Conservation (phyloP, 1,140 invertebrate species). For the Propsilocerus akamusi region DNA sequence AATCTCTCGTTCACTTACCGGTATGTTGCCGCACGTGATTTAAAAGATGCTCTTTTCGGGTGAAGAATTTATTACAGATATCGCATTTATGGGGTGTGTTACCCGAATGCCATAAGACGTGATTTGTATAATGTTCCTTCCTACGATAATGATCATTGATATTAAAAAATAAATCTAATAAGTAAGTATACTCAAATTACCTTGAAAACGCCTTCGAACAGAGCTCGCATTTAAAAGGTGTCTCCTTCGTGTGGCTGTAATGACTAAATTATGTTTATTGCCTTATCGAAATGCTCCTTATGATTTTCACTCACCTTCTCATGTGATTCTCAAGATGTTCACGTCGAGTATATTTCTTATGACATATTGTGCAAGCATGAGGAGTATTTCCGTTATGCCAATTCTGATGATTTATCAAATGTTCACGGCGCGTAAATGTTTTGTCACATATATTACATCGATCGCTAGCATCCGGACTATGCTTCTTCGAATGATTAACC, state of each 20-base stretch:
- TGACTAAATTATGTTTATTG: too few relatives aligned
- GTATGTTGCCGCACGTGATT: constrained; percentile 68
- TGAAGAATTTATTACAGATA: constrained; percentile 69
- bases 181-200: too few relatives aligned
- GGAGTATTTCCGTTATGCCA: constrained; percentile 62
- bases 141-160: too few relatives aligned
- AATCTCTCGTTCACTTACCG: constrained; percentile 35
- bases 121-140: constrained; percentile 71
- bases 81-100: constrained; percentile 73
- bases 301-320: too few relatives aligned
- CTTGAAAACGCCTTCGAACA: constrained; percentile 80
- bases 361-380: constrained; percentile 52
- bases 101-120: constrained; percentile 71
- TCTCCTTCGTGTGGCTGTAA: constrained; percentile 69
- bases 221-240: constrained; percentile 65
- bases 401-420: constrained; percentile 71
- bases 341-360: constrained; percentile 42
- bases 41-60: constrained; percentile 62
- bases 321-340: constrained; percentile 63
- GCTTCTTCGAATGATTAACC: constrained; percentile 55
- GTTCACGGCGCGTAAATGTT: constrained; percentile 69
- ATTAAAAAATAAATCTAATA: too few relatives aligned
- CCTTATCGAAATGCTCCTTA: constrained; percentile 66
- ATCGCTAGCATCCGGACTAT: constrained; percentile 30
- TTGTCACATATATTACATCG: constrained; percentile 71